These are phyloP conservation scores for Agapornis canus DNA, from an alignment of 2,797 vertebrate genomes.

Conservation along the genomic window DNA sequence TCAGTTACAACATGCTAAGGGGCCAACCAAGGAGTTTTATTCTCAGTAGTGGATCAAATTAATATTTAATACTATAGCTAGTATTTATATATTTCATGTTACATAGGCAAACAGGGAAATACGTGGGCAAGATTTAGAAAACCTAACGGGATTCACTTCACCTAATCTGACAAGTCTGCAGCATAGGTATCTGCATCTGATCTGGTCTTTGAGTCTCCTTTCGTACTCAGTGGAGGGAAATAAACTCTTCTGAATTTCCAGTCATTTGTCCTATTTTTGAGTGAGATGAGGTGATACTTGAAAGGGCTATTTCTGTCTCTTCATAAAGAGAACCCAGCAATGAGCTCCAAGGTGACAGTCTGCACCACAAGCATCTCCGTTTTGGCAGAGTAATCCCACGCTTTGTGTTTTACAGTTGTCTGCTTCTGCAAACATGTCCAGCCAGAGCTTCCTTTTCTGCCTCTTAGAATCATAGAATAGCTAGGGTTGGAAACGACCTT, in stretches of 20 bases:
- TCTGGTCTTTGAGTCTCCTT: neutral
- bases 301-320: conserved; percentile 43
- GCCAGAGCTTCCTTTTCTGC: neutral
- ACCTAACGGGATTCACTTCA: neutral
- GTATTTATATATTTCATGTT: neutral
- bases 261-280: neutral
- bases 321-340: neutral
- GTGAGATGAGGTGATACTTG: neutral
- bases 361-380: neutral
- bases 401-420: neutral
- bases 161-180: neutral
- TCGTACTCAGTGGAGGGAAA: conserved; percentile 28
- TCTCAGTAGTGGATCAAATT: neutral
- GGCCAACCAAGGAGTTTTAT: neutral
- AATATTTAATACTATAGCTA: neutral
- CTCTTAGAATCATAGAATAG: no score
- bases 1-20: neutral
- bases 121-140: neutral
- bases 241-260: conserved; percentile 32
- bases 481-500: no score
- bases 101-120: neutral
- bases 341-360: neutral
- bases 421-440: neutral
- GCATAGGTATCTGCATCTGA: neutral
- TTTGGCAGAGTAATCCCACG: neutral